Evolutionary conservation across 2,888 invertebrate genomes (phyloP), one percentile per base, ranked within the genome.

Genomic region (Drosophila putrida): DNA sequence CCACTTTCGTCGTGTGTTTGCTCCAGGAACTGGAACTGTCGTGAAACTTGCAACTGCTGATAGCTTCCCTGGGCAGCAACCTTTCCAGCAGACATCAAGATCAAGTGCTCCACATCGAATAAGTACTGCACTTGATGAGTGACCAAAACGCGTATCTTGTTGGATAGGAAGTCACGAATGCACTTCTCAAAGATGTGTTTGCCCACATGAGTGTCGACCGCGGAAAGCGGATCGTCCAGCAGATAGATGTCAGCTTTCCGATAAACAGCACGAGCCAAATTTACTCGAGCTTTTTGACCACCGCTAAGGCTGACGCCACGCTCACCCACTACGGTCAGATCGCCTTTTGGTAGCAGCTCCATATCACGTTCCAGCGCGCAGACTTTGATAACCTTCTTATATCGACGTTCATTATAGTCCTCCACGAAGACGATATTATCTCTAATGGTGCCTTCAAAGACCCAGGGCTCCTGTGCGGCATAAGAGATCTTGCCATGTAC

Each of bases 341-440:
- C 94, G 0, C 93, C 93, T 15, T 92, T 80, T 91, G 89, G 96
- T 92, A 92, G 94, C 77, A 84, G 94, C 93, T 94, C 93, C 75
- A 96, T 93, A 90, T 96, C 96, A 74, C 93, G 93, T 76, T 94
- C 93, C 61, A 95, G 90, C 2, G 95, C 94, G 86, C 95, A 95
- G 0, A 93, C 94, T 66, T 93, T 93, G 0, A 95, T 91, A 0
- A 95, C 94, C 54, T 93, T 93, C 10, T 90, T 89, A 65, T 93
- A 93, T 4, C 93, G 90, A 6, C 92, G 89, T 51, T 95, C 95
- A 95, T 96, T 71, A 94, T 93, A 86, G 94, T 92, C 92, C 70
- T 93, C 94, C 0, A 98, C 98, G 92, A 99, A 99, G 1, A 98
- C 92, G 75, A 99, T 97, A 92, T 99, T 99, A 88, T 98, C 98